These are phyloP conservation scores for Leucania comma DNA, from an alignment of 2,888 invertebrate genomes.

Conservation along the genomic window DNA sequence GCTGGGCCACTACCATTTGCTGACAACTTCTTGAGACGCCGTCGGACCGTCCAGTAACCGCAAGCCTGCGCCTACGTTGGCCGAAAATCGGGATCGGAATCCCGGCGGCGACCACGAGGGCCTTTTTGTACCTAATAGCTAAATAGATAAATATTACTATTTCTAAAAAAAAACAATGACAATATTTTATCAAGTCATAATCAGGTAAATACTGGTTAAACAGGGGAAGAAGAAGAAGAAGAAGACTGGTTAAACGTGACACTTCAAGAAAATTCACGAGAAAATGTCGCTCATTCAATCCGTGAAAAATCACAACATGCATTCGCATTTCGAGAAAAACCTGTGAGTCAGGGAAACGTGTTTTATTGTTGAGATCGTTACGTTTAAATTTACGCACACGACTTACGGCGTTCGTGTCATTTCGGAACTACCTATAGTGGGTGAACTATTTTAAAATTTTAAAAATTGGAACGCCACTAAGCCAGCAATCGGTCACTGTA, in stretches of 20 bases:
- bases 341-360: slow-evolving; percentile 61
- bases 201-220: slow-evolving; percentile 2
- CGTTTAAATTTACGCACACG: slow-evolving; percentile 64
- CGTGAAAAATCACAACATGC: slow-evolving; percentile 53
- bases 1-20: too few relatives aligned
- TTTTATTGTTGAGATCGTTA: slow-evolving; percentile 65
- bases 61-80: too few relatives aligned
- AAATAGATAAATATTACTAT: too few relatives aligned
- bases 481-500: slow-evolving; percentile 53
- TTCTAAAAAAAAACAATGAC: too few relatives aligned
- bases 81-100: too few relatives aligned
- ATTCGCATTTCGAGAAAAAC: slow-evolving; percentile 62
- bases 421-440: slow-evolving; percentile 52
- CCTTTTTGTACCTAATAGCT: too few relatives aligned
- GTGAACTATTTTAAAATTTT: slow-evolving; percentile 63
- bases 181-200: background rate
- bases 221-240: too few relatives aligned
- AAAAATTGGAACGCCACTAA: slow-evolving; percentile 62
- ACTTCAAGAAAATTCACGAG: slow-evolving; percentile 30
- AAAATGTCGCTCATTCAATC: slow-evolving; percentile 58
- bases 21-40: too few relatives aligned
- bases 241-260: slow-evolving; percentile 10
- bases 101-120: too few relatives aligned
- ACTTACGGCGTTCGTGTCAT: slow-evolving; percentile 51
- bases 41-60: too few relatives aligned